These are phyloP conservation scores for Pomacea maculata DNA, from an alignment of 1,140 invertebrate species.

Conservation along the genomic window DNA sequence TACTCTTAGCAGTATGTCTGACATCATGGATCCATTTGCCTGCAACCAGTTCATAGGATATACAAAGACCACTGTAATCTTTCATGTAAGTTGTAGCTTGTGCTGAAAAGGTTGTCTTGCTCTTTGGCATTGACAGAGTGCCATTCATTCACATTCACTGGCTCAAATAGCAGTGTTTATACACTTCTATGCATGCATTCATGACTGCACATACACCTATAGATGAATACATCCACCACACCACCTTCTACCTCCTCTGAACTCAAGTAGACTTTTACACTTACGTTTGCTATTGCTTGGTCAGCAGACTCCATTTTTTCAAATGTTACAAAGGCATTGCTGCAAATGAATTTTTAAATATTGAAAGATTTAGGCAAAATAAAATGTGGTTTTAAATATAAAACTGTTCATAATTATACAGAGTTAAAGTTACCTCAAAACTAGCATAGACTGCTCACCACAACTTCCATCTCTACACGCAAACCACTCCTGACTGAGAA, in stretches of 20 bases:
- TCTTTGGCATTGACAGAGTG: neutral
- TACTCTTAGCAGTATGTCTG: conserved; percentile 81
- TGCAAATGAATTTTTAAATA: conserved; percentile 62
- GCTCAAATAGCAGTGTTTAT: neutral
- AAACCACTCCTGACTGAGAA: neutral
- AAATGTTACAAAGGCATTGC: conserved; percentile 92
- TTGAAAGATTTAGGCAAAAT: neutral
- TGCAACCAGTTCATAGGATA: conserved; percentile 38
- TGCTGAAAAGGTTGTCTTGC: too few species aligned
- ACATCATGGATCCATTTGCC: conserved; percentile 84
- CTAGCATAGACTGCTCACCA: neutral
- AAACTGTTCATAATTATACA: too few species aligned
- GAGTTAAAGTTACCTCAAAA: neutral
- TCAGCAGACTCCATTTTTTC: conserved; percentile 88
- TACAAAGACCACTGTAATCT: neutral
- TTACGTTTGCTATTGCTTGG: conserved; percentile 82
- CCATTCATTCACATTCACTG: conserved; percentile 1
- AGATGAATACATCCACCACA: neutral
- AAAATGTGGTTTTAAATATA: neutral
- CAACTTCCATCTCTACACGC: neutral
- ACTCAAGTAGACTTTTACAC: conserved; percentile 1
- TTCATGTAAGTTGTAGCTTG: neutral
- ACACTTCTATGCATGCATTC: neutral
- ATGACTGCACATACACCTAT: neutral
- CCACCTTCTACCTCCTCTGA: neutral